These are phyloP conservation scores for Bovichtus diacanthus DNA, from an alignment of 2,797 vertebrate species.

Conservation along the genomic window DNA sequence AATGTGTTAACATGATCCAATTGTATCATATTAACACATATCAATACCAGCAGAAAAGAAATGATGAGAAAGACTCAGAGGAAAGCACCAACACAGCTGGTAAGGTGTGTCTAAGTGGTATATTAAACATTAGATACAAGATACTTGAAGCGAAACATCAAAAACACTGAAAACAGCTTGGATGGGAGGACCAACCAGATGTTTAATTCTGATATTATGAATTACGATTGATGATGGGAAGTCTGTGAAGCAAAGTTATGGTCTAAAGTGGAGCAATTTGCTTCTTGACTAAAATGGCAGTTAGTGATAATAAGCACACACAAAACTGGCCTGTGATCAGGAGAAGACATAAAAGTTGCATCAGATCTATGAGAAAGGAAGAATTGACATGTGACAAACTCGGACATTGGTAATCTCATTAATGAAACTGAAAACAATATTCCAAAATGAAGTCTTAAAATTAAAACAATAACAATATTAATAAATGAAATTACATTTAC, in stretches of 20 bases:
- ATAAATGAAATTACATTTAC: not conserved
- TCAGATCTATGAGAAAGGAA: not conserved
- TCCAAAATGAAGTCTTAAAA: not conserved
- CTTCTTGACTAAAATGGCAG: conserved; percentile 23
- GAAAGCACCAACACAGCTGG: conserved; percentile 48
- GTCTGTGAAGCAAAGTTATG: conserved; percentile 30
- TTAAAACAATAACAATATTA: not conserved
- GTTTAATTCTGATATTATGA: conserved; percentile 49
- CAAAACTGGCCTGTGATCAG: conserved; percentile 14
- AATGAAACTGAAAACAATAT: not conserved
- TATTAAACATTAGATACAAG: conserved; percentile 23
- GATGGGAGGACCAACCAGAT: conserved; percentile 62
- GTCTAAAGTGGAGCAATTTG: conserved; percentile 41
- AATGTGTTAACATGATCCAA: conserved; percentile 8
- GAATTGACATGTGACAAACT: not conserved
- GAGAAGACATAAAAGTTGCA: not conserved
- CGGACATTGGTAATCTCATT: not conserved
- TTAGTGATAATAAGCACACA: conserved; percentile 34
- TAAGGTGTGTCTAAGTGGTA: conserved; percentile 41
- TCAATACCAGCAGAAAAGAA: not conserved
- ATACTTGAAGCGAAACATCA: conserved; percentile 50
- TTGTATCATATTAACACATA: conserved; percentile 10
- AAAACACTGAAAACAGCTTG: conserved; percentile 61
- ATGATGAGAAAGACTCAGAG: not conserved
- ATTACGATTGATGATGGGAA: conserved; percentile 60